Conservation (phyloP, 2,888 invertebrate species). For the Tipula lateralis region DNA sequence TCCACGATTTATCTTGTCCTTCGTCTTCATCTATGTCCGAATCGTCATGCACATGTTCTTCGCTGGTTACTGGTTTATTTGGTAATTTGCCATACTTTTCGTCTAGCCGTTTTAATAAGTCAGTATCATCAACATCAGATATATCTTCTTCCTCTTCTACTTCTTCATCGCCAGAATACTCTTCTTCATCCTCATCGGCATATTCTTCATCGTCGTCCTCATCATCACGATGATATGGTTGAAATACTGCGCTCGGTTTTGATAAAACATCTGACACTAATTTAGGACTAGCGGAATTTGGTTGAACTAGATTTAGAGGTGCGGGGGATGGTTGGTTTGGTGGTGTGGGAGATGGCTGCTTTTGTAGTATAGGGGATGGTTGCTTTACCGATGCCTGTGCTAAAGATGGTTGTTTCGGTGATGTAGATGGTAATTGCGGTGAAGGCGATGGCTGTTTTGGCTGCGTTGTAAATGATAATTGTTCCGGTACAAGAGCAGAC, state of each 20-base stretch:
- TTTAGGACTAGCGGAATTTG: background rate
- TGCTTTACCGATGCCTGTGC: background rate
- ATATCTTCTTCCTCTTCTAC: conserved; percentile 48
- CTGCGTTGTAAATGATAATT: background rate
- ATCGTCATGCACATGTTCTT: conserved; percentile 47
- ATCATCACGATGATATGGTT: conserved; percentile 39
- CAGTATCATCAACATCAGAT: conserved; percentile 65
- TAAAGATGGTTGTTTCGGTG: background rate
- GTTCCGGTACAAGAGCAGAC: background rate
- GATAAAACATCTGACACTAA: background rate
- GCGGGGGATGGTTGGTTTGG: background rate
- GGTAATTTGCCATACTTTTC: conserved; percentile 68
- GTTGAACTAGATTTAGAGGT: background rate
- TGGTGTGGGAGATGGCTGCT: background rate
- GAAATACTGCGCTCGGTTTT: background rate
- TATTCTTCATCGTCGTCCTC: conserved; percentile 37
- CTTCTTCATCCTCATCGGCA: conserved; percentile 41
- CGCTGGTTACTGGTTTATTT: conserved; percentile 47
- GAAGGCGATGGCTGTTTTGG: background rate
- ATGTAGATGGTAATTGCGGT: background rate
- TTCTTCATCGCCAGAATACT: conserved; percentile 46
- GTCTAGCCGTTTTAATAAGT: conserved; percentile 63
- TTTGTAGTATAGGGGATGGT: background rate
- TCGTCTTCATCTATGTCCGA: conserved; percentile 43
- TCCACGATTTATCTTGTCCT: conserved; percentile 45